phyloP scores from a whole-genome alignment of 2,888 invertebrate genomes.

The Acanthosepion lycidas region DNA sequence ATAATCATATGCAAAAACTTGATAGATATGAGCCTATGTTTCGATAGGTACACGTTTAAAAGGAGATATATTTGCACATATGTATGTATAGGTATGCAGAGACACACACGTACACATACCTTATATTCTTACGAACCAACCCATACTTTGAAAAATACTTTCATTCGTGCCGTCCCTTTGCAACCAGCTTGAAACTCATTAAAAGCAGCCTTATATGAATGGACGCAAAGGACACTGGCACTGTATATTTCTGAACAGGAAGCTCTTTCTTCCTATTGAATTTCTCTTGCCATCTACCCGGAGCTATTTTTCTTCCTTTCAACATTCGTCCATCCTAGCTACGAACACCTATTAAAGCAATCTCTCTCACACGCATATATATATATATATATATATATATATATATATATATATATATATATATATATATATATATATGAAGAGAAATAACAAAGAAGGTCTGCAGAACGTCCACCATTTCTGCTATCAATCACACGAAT shows the following conservation, averaged over 20 bases:
- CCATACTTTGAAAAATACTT: background rate
- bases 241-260: background rate
- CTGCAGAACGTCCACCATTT: background rate
- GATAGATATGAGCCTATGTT: background rate
- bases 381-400: background rate
- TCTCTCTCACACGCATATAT: background rate
- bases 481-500: background rate
- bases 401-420: background rate
- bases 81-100: background rate
- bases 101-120: background rate
- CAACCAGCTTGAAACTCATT: background rate
- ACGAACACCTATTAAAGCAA: background rate
- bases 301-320: conserved; percentile 33
- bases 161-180: background rate
- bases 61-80: background rate
- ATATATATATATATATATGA: background rate
- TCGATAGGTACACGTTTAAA: background rate
- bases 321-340: background rate
- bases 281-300: no score
- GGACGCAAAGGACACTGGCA: background rate
- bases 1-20: background rate
- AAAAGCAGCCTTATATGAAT: conserved; percentile 33
- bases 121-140: background rate
- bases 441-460: background rate
- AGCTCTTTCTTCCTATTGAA: background rate